These are phyloP conservation scores for Trichopria drosophilae DNA, from an alignment of 2,888 invertebrate genomes.

Conservation along the genomic window DNA sequence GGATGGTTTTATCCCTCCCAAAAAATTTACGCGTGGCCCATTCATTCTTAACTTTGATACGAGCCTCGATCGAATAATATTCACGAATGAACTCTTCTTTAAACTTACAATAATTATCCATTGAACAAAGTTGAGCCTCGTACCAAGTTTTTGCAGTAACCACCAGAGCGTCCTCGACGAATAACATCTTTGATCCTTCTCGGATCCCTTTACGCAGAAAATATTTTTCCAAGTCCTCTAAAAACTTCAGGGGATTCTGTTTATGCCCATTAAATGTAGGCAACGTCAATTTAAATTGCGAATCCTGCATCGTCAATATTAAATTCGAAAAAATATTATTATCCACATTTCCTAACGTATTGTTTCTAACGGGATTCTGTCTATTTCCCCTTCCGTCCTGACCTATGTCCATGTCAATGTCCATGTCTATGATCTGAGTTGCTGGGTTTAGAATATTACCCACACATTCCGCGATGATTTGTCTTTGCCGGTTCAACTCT, in stretches of 20 bases:
- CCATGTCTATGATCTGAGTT: background rate
- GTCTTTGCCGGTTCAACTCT: constrained; percentile 1
- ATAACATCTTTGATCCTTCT: background rate
- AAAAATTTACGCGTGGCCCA: constrained; percentile 1
- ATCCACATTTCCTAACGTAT: background rate
- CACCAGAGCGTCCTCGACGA: background rate
- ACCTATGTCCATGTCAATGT: background rate
- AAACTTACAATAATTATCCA: background rate
- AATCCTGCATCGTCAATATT: background rate
- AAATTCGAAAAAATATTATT: background rate
- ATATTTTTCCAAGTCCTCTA: too few species aligned
- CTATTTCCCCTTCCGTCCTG: background rate
- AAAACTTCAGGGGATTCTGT: too few species aligned
- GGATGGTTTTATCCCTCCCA: background rate
- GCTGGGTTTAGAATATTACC: background rate
- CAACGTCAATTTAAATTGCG: background rate
- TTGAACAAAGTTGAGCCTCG: background rate
- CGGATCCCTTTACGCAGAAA: too few species aligned
- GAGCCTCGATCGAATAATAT: constrained; percentile 2
- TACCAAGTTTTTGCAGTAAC: background rate
- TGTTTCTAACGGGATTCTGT: background rate
- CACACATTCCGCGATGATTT: background rate
- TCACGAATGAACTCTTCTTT: background rate
- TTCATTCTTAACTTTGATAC: background rate
- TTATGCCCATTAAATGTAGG: background rate